These are phyloP conservation scores for Drosophila azteca DNA, from an alignment of 1,140 invertebrate genomes.

Conservation along the genomic window DNA sequence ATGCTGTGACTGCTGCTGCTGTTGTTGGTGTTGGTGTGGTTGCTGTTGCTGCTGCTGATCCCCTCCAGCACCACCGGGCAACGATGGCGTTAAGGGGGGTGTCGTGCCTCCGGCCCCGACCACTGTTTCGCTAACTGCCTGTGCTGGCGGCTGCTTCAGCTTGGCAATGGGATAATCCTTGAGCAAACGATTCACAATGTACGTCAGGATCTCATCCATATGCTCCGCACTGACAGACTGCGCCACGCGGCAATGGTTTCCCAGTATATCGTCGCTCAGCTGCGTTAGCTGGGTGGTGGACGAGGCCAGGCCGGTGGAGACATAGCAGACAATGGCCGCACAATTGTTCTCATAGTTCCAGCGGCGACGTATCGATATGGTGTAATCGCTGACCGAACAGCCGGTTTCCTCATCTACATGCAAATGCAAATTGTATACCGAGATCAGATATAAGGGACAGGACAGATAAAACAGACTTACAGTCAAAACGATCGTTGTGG, in stretches of 20 bases:
- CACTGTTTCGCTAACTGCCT: slow-evolving; percentile 7
- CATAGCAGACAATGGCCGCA: slow-evolving; percentile 92
- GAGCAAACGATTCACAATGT: slow-evolving; percentile 89
- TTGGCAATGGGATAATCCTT: slow-evolving; percentile 85
- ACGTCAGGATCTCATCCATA: slow-evolving; percentile 88
- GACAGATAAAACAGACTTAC: slow-evolving; percentile 85
- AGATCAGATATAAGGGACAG: neutral
- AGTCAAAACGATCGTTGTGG: slow-evolving; percentile 93
- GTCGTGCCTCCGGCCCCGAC: neutral
- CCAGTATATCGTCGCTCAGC: slow-evolving; percentile 85
- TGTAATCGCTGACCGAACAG: slow-evolving; percentile 91
- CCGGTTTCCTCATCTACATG: slow-evolving; percentile 93
- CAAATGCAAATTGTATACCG: neutral
- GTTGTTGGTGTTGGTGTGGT: neutral
- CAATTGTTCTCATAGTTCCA: slow-evolving; percentile 96
- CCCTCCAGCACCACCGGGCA: slow-evolving; percentile 29
- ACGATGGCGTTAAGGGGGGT: slow-evolving; percentile 13
- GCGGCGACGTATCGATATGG: slow-evolving; percentile 90
- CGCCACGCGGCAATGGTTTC: slow-evolving; percentile 84
- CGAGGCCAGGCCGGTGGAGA: slow-evolving; percentile 88
- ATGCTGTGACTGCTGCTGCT: slow-evolving; percentile 4
- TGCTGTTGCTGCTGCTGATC: slow-evolving; percentile 34
- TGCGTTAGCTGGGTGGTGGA: slow-evolving; percentile 87
- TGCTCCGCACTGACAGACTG: slow-evolving; percentile 86
- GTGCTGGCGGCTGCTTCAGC: slow-evolving; percentile 33